Conservation (phyloP, 2,113 vertebrate species). For the Pyxicephalus adspersus region DNA sequence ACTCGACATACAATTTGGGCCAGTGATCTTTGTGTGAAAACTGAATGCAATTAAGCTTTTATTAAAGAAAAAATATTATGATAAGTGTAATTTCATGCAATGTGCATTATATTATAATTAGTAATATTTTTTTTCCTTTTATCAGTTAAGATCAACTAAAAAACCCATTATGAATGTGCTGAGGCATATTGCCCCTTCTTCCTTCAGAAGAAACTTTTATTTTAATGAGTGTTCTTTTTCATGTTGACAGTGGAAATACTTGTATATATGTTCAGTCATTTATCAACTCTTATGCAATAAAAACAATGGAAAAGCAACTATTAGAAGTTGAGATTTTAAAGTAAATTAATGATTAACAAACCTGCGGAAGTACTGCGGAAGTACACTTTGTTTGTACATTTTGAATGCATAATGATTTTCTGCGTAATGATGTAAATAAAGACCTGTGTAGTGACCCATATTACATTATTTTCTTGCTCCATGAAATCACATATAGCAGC, state of each 20-base stretch:
- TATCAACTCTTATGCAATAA: neutral
- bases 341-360: constrained; percentile 25
- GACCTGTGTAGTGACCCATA: constrained; percentile 3
- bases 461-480: too few species aligned
- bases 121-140: too few species aligned
- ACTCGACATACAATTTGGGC: too few species aligned
- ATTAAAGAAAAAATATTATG: too few species aligned
- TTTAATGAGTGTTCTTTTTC: neutral
- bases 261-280: neutral
- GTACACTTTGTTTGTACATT: neutral
- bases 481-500: too few species aligned
- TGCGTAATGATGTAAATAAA: constrained; percentile 6
- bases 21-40: too few species aligned
- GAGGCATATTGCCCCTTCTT: too few species aligned
- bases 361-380: constrained; percentile 19
- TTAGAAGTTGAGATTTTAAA: neutral
- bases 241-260: neutral
- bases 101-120: too few species aligned
- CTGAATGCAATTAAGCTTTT: too few species aligned
- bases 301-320: constrained; percentile 19
- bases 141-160: too few species aligned
- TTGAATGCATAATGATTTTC: neutral
- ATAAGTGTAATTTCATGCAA: too few species aligned
- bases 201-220: neutral
- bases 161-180: too few species aligned